Conservation (phyloP, 2,797 vertebrate species). For the Emydoidea blandingii region DNA sequence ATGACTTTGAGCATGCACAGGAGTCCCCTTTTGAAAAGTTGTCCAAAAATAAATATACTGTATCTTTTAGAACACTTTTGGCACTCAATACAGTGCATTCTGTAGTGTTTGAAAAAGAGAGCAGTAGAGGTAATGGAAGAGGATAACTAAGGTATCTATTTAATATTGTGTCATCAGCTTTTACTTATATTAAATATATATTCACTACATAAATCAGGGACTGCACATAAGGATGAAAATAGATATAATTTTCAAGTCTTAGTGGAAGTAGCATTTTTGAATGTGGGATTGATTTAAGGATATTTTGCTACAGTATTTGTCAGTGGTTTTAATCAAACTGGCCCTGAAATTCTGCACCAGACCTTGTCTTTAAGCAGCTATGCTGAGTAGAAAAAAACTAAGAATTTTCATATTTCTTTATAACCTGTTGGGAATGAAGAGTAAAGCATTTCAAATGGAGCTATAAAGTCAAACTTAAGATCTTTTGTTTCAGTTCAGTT, state of each 20-base stretch:
- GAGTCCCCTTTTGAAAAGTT: background rate
- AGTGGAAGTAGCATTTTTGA: constrained; percentile 44
- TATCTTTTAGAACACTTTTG: background rate
- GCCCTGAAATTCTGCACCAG: background rate
- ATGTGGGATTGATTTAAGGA: constrained; percentile 28
- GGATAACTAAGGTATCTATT: background rate
- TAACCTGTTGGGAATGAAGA: constrained; percentile 13
- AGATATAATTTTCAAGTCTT: constrained; percentile 46
- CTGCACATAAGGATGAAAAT: background rate
- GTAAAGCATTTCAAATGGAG: constrained; percentile 33
- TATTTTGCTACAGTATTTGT: background rate
- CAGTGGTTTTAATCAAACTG: constrained; percentile 49
- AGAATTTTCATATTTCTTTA: constrained; percentile 44
- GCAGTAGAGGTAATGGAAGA: background rate
- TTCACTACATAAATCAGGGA: background rate
- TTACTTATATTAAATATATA: background rate
- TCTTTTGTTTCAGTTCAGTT: constrained; percentile 49
- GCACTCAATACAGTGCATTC: background rate
- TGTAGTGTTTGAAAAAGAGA: background rate
- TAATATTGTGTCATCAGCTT: background rate
- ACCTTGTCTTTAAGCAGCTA: background rate
- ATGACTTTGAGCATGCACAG: background rate
- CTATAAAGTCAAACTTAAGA: constrained; percentile 42
- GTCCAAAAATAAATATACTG: background rate
- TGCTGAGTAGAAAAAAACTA: background rate